Evolutionary conservation across 2,113 vertebrate genomes (phyloP), one percentile per base, ranked within the genome.

Genomic region (Natator depressus): DNA sequence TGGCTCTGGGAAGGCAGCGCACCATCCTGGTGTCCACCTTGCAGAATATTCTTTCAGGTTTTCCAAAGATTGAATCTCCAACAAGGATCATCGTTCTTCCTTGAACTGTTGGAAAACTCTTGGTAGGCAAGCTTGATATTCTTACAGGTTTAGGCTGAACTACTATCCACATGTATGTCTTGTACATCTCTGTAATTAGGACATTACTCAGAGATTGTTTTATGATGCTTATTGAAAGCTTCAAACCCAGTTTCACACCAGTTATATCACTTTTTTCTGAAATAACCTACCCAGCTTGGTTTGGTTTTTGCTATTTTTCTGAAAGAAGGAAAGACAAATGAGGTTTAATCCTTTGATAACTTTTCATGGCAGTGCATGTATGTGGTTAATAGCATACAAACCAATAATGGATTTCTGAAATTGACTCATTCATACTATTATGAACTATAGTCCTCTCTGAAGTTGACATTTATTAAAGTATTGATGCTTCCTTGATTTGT

Each of bases 391-490:
- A 13, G 5, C 31, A 65, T 65, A 35, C 31, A 65, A 65, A 20
- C 19, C 10, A 75, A 24, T 38, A 75, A 72, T 75, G 38, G 69
- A n/a, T 75, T 38, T 75, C 22, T 75, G 62, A n/a, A 81, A 24
- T 38, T 9, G 9, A 38, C 11, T 79, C 9, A 2, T 10, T 31
- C 49, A 2, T 17, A 3, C 0, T 8, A 4, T 49, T 82, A 42
- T 10, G 25, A 27, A 1, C 57, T 8, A 5, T 54, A 42, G 20
- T 75, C 13, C 62, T 65, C n/a, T 75, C 19, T 75, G n/a, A 42
- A 42, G 4, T 75, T 75, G 20, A n/a, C 38, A 24, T 38, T 38
- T 38, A 42, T 75, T 8, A 10, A 75, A 42, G 38, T 42, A 24
- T 3, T 50, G 50, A 24, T 62, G 65, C 50, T 82, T 13, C 7